Percentiles rank a stretch among this genome's conserved stretches.
Evolutionary conservation across 2,797 vertebrate genomes (phyloP).

Genomic region (Premnoplex brunnescens): DNA sequence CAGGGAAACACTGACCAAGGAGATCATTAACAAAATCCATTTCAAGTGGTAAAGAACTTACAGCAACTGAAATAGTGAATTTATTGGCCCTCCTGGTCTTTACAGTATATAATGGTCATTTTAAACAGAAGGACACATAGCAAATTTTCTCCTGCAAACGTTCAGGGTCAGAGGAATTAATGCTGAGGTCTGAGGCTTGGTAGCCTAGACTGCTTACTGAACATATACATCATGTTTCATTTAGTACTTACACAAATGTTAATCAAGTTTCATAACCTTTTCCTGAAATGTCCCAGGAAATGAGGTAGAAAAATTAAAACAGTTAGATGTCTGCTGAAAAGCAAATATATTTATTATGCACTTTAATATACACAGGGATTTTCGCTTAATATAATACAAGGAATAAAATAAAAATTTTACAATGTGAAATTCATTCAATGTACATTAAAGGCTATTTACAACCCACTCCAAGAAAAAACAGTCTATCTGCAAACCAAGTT

Average conservation of each 20-base stretch:
- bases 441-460: conserved; percentile 98
- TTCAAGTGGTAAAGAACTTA: not conserved
- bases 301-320: conserved; percentile 50
- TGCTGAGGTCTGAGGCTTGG: not conserved
- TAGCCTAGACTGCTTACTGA: not conserved
- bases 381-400: conserved; percentile 96
- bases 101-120: not conserved
- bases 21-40: not conserved
- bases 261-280: conserved; percentile 12
- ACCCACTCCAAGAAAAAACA: conserved; percentile 77
- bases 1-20: not conserved
- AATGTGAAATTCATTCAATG: conserved; percentile 93
- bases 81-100: not conserved
- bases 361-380: conserved; percentile 97
- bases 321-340: conserved; percentile 87
- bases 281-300: conserved; percentile 20
- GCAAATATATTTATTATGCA: conserved; percentile 99
- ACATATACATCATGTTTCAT: not conserved
- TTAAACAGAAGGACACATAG: not conserved
- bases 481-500: conserved; percentile 74
- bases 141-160: not conserved
- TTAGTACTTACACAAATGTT: not conserved
- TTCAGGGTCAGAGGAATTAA: not conserved
- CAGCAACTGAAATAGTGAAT: not conserved
- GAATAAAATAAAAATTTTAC: conserved; percentile 92